Conservation (phyloP, 2,113 vertebrate species). For the Neotoma lepida region DNA sequence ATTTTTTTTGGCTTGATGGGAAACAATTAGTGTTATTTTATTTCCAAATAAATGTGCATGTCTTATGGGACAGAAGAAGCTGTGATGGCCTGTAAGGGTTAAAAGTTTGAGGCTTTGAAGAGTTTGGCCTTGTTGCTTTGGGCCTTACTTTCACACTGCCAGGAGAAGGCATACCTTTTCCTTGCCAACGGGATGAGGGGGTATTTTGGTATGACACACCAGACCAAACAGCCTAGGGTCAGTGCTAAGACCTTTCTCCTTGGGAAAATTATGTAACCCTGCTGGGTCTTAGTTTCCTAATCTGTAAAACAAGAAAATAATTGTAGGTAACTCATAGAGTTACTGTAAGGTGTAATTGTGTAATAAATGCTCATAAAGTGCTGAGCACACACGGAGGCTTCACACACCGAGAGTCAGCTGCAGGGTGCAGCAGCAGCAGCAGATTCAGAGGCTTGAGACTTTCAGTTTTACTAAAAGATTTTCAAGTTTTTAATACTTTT, state of each 20-base stretch:
- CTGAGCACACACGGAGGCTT: background rate
- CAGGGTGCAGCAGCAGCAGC: background rate
- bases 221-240: background rate
- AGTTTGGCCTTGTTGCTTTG: background rate
- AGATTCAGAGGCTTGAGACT: slow-evolving; percentile 3
- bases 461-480: background rate
- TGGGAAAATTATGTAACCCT: slow-evolving; percentile 39
- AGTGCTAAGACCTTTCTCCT: background rate
- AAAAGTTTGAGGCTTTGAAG: slow-evolving; percentile 34
- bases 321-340: slow-evolving; percentile 25
- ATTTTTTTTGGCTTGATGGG: background rate
- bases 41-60: slow-evolving; percentile 44
- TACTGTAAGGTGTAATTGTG: slow-evolving; percentile 1
- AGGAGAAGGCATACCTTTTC: background rate
- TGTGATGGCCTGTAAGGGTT: background rate
- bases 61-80: slow-evolving; percentile 12
- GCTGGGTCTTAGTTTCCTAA: slow-evolving; percentile 51
- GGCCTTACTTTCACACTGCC: background rate
- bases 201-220: background rate
- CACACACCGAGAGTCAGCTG: background rate
- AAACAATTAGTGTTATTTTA: slow-evolving; percentile 58
- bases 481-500: background rate
- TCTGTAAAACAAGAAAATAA: slow-evolving; percentile 60
- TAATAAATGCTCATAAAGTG: slow-evolving; percentile 48
- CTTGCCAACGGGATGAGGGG: background rate